Base-by-base conservation (phyloP, 2,113 vertebrate genomes). In the Muscicapa adusta region DNA sequence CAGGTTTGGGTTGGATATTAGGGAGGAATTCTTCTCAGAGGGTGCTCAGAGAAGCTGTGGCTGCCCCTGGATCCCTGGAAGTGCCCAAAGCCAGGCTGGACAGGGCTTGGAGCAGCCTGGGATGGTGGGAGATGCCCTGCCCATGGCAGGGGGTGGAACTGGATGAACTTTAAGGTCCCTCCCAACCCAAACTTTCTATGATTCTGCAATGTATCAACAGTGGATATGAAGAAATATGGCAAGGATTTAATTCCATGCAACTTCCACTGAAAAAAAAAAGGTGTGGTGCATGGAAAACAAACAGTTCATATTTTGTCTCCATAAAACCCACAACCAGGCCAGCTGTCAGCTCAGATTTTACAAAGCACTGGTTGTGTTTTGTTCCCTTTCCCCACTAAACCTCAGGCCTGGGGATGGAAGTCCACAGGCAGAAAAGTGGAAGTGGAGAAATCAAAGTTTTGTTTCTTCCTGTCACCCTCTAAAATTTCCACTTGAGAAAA, bases 121-220 rank as follows among this genome's bases (percentile, higher is more conserved):
- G 42, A 5, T 0, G 3, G 42, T 23, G 57, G 34, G 4, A 79
- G 3, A 1, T 42, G 29, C 57, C 29, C 34, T 48, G 42, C 28
- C 28, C 40, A 26, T 40, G 48, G 10, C 19, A 40, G 5, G 19
- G 19, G 7, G 2, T 33, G 25, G 25, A 0, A 33, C 3, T 12
- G 14, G 25, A 5, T 58, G 23, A 16, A 0, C 1, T 45, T 73
- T 14, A 2, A n/a, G 5, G 18, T 60, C 45, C 8, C 7, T 74
- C 42, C 43, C 10, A 24, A 29, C 12, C 45, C 5, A 29, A 88
- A n/a, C 8, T 7, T 74, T 45, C 33, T 8, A 1, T 53, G 8
- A 29, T 29, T 73, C 23, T n/a, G n/a, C 19, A 33, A 23, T 31
- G 1, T 16, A 42, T 29, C 13, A 72, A 19, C 14, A 56, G 17